These are phyloP conservation scores for Pyrochroa serraticornis DNA, from an alignment of 2,888 invertebrate genomes.

Conservation along the genomic window DNA sequence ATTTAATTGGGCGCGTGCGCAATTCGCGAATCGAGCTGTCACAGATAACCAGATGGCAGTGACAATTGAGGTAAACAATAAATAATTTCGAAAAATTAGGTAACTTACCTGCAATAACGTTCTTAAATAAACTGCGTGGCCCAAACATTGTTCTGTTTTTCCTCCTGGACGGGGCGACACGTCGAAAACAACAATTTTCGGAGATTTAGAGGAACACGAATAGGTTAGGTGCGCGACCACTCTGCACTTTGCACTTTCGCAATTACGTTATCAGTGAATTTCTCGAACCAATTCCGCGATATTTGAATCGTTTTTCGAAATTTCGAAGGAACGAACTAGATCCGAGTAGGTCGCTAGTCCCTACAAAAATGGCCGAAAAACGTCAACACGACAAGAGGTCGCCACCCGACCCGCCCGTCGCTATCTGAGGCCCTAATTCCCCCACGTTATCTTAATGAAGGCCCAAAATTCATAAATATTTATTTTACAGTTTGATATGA, in stretches of 20 bases:
- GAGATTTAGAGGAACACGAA: conserved; percentile 17
- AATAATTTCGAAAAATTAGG: conserved; percentile 10
- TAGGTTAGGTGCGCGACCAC: conserved; percentile 41
- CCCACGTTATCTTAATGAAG: not conserved
- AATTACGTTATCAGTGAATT: no score
- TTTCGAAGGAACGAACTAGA: no score
- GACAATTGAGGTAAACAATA: conserved; percentile 11
- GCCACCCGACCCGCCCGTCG: no score
- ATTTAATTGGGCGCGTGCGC: no score
- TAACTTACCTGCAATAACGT: conserved; percentile 49
- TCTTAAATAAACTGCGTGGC: conserved; percentile 48
- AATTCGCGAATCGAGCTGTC: not conserved
- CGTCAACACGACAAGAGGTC: not conserved
- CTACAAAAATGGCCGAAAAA: no score
- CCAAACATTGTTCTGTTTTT: conserved; percentile 45
- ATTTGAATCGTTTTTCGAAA: conserved; percentile 30
- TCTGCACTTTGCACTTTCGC: conserved; percentile 25
- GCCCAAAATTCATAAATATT: conserved; percentile 15
- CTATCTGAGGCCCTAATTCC: no score
- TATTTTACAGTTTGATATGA: conserved; percentile 19
- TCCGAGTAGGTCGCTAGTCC: no score
- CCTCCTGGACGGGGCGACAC: conserved; percentile 6
- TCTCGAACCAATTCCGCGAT: no score
- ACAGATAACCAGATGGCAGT: conserved; percentile 7
- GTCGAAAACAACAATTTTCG: conserved; percentile 11